A percentile compares a stretch with the other conserved stretches of the same genome.
These are phyloP conservation scores for Paedocypris micromegethes DNA, from an alignment of 2,797 vertebrate species.

Conservation along the genomic window DNA sequence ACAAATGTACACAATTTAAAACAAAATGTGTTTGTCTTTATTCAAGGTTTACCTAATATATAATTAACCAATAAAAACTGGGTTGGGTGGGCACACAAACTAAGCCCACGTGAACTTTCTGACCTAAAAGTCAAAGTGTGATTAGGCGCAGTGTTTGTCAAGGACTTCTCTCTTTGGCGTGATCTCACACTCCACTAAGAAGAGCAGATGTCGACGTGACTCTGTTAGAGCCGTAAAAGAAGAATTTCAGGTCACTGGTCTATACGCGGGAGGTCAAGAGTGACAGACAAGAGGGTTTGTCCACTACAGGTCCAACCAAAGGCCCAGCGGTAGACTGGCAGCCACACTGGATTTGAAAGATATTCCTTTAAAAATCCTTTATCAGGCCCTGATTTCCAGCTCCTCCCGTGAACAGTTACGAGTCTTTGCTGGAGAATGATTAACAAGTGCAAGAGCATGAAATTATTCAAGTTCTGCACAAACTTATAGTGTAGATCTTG, in stretches of 20 bases:
- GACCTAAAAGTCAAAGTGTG: not conserved
- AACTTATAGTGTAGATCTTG: slow-evolving; percentile 38
- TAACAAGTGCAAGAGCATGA: slow-evolving; percentile 39
- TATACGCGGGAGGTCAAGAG: slow-evolving; percentile 52
- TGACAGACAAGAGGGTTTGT: slow-evolving; percentile 48
- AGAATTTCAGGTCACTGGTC: slow-evolving; percentile 57
- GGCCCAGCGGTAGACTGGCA: slow-evolving; percentile 38
- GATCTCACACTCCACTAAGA: slow-evolving; percentile 35
- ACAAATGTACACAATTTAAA: no score
- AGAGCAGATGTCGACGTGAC: slow-evolving; percentile 51
- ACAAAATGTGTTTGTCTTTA: no score
- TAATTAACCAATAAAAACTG: no score
- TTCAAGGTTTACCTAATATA: no score
- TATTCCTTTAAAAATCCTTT: slow-evolving; percentile 42
- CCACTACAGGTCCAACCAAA: slow-evolving; percentile 32
- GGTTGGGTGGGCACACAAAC: no score
- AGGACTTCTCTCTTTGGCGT: not conserved
- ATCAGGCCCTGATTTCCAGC: slow-evolving; percentile 35
- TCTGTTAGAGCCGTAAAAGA: slow-evolving; percentile 52
- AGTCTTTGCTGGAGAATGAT: slow-evolving; percentile 50
- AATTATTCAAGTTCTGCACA: slow-evolving; percentile 37
- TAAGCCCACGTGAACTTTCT: no score
- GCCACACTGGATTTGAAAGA: slow-evolving; percentile 21
- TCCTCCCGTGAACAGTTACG: slow-evolving; percentile 25
- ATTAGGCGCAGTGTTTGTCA: not conserved